Evolutionary conservation across 2,888 invertebrate genomes (phyloP).

Genomic region (Lithophane socia): DNA sequence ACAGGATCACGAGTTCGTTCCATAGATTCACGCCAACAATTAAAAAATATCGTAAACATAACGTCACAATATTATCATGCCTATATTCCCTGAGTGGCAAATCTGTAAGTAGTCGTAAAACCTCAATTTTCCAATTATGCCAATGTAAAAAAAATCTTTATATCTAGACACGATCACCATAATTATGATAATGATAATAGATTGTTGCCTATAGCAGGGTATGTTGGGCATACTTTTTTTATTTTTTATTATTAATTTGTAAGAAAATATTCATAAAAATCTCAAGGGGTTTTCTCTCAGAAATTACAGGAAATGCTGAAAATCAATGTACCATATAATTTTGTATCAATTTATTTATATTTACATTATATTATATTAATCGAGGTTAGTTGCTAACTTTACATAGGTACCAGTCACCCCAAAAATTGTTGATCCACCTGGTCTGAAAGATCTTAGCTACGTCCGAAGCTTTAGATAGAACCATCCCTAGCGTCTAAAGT

Average conservation of each 20-base stretch:
- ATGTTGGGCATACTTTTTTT: no score
- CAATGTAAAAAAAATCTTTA: neutral
- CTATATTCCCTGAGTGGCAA: neutral
- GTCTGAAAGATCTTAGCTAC: neutral
- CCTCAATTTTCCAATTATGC: neutral
- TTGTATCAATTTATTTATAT: no score
- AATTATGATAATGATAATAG: neutral
- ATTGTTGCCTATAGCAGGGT: neutral
- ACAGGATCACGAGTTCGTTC: slow-evolving; percentile 35
- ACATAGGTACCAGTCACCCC: neutral
- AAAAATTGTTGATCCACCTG: neutral
- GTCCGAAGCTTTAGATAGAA: no score
- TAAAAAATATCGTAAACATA: slow-evolving; percentile 11
- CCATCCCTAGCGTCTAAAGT: no score
- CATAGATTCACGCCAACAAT: slow-evolving; percentile 32
- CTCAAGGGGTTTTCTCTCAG: neutral
- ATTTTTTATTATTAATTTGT: no score
- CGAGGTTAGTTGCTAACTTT: neutral
- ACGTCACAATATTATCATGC: neutral
- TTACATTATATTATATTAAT: neutral
- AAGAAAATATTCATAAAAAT: neutral
- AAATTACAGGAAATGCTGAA: neutral
- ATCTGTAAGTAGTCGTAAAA: neutral
- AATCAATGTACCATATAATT: neutral
- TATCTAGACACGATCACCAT: neutral